phyloP scores from a whole-genome alignment of 2,113 vertebrate genomes.

The Haliaeetus leucogaster region DNA sequence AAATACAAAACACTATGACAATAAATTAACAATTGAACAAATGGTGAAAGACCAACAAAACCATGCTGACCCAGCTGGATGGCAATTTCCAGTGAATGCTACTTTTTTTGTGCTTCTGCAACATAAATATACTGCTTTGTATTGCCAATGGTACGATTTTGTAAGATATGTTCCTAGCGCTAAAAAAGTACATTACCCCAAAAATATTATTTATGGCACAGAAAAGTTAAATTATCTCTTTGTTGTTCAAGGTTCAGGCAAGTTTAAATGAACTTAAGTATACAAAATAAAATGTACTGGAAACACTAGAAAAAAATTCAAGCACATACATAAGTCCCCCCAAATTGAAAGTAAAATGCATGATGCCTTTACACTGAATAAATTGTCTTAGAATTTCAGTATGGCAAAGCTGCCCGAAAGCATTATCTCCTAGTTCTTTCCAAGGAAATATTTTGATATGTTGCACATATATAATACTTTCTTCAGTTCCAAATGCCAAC shows the following conservation, averaged over 20 bases:
- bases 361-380: slow-evolving; percentile 65
- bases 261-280: slow-evolving; percentile 70
- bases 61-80: slow-evolving; percentile 55
- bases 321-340: slow-evolving; percentile 56
- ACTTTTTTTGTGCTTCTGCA: slow-evolving; percentile 71
- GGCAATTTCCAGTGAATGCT: slow-evolving; percentile 63
- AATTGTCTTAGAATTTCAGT: slow-evolving; percentile 54
- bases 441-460: slow-evolving; percentile 54
- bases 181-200: slow-evolving; percentile 79
- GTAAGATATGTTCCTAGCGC: slow-evolving; percentile 60
- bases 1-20: slow-evolving; percentile 72
- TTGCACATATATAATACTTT: slow-evolving; percentile 56
- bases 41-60: slow-evolving; percentile 60
- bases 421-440: slow-evolving; percentile 29
- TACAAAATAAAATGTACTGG: slow-evolving; percentile 76
- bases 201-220: slow-evolving; percentile 81
- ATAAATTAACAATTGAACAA: slow-evolving; percentile 78
- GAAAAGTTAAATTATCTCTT: slow-evolving; percentile 72
- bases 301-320: slow-evolving; percentile 76
- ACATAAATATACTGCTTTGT: slow-evolving; percentile 67
- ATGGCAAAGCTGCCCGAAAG: slow-evolving; percentile 54
- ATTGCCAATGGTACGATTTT: slow-evolving; percentile 52
- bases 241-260: slow-evolving; percentile 71
- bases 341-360: slow-evolving; percentile 54
- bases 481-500: slow-evolving; percentile 56